A percentile compares a stretch with the other conserved stretches of the same genome.
Evolutionary conservation across 2,113 vertebrate genomes (phyloP).

Genomic region (Macrotis lagotis): DNA sequence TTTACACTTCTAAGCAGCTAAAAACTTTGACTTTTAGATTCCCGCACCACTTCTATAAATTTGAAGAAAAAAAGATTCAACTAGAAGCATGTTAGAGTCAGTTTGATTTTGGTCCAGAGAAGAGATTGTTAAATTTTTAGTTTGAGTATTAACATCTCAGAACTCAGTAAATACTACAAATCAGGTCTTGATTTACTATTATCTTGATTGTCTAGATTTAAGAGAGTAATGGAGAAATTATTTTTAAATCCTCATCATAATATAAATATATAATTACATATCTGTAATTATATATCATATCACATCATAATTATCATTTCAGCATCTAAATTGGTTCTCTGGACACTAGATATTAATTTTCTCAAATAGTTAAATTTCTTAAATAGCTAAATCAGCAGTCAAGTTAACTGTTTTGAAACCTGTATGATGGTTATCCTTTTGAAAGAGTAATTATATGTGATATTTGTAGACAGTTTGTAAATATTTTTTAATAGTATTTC

Average conservation of each 20-base stretch:
- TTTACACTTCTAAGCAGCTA: constrained; percentile 45
- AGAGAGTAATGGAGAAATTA: neutral
- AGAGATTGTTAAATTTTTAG: neutral
- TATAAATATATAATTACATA: neutral
- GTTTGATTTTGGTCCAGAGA: neutral
- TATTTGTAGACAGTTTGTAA: neutral
- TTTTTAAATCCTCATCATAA: neutral
- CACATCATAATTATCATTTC: neutral
- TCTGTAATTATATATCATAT: neutral
- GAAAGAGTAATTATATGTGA: neutral
- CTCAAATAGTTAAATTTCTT: neutral
- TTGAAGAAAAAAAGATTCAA: neutral
- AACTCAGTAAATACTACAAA: neutral
- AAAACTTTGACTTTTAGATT: constrained; percentile 39
- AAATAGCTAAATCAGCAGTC: neutral
- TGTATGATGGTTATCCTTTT: neutral
- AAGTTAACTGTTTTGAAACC: neutral
- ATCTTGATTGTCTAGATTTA: neutral
- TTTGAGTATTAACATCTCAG: neutral
- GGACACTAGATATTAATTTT: neutral
- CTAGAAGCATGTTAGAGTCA: neutral
- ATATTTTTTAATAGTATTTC: neutral
- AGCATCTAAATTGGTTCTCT: neutral
- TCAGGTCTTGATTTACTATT: neutral
- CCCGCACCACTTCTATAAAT: neutral